A percentile compares a stretch with the other conserved stretches of the same genome.
These are phyloP conservation scores for Eulithis prunata DNA, from an alignment of 2,888 invertebrate genomes.

Conservation along the genomic window DNA sequence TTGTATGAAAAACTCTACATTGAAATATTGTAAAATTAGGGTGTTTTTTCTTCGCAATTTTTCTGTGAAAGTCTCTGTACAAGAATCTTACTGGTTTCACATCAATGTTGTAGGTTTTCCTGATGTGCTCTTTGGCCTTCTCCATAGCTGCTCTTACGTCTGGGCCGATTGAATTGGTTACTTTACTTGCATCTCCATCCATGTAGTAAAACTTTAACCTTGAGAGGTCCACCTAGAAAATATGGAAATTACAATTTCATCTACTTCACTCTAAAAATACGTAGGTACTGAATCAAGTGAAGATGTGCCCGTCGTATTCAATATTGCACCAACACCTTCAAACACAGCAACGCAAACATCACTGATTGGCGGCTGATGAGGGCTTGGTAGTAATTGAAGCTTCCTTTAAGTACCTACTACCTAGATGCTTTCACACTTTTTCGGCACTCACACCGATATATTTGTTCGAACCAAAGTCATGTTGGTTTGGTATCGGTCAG, in stretches of 20 bases:
- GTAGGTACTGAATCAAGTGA: no score
- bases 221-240: constrained; percentile 82
- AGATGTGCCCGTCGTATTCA: no score
- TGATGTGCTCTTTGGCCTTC: constrained; percentile 81
- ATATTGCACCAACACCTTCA: no score
- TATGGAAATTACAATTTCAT: not conserved
- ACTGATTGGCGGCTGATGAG: no score
- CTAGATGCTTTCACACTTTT: no score
- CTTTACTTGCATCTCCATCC: constrained; percentile 89
- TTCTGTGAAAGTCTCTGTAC: not conserved
- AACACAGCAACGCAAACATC: no score
- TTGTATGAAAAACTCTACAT: constrained; percentile 1
- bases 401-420: no score
- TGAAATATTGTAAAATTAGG: not conserved
- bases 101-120: constrained; percentile 79
- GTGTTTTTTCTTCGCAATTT: not conserved
- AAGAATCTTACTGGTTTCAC: constrained; percentile 83
- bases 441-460: no score
- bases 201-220: constrained; percentile 91
- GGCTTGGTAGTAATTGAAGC: no score
- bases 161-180: constrained; percentile 84
- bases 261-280: no score
- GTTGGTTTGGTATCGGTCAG: no score
- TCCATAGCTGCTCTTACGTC: constrained; percentile 85
- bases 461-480: no score